Percentiles rank a stretch among this genome's conserved stretches.
phyloP scores from a whole-genome alignment of 2,888 invertebrate genomes.

The Scrobipalpa atriplicella region DNA sequence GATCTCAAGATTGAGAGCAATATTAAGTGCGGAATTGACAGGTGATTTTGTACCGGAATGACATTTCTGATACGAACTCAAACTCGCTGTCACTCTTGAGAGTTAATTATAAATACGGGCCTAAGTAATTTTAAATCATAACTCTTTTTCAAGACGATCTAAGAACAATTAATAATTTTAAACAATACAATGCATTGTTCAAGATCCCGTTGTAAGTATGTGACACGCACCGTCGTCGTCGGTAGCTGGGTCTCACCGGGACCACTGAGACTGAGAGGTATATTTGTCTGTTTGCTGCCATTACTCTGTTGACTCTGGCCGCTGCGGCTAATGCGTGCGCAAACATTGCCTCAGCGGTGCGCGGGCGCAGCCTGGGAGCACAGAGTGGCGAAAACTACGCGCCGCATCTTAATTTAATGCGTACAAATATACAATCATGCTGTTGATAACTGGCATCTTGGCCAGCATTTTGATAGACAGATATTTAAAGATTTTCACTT shows the following conservation, averaged over 20 bases:
- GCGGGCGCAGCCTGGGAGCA: conserved; percentile 2
- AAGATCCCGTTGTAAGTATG: not conserved
- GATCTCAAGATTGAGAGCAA: no score
- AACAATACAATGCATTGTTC: not conserved
- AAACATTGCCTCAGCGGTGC: conserved; percentile 52
- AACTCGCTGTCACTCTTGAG: no score
- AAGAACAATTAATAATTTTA: not conserved
- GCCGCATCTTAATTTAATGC: conserved; percentile 3
- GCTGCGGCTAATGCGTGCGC: conserved; percentile 76
- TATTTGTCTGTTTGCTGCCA: conserved; percentile 60
- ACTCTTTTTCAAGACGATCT: no score
- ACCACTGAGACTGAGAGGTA: not conserved
- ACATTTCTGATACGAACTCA: no score
- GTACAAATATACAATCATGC: not conserved
- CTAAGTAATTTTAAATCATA: no score
- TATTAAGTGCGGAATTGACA: no score
- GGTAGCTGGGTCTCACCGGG: not conserved
- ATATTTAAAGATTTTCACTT: no score
- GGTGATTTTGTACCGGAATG: no score
- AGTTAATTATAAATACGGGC: no score
- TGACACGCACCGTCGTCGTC: not conserved
- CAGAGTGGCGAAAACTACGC: not conserved
- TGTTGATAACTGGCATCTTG: no score
- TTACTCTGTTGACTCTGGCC: conserved; percentile 64
- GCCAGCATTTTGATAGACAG: no score